Evolutionary conservation across 2,888 invertebrate species (phyloP).

Genomic region (Hydrotaea cyrtoneurina): DNA sequence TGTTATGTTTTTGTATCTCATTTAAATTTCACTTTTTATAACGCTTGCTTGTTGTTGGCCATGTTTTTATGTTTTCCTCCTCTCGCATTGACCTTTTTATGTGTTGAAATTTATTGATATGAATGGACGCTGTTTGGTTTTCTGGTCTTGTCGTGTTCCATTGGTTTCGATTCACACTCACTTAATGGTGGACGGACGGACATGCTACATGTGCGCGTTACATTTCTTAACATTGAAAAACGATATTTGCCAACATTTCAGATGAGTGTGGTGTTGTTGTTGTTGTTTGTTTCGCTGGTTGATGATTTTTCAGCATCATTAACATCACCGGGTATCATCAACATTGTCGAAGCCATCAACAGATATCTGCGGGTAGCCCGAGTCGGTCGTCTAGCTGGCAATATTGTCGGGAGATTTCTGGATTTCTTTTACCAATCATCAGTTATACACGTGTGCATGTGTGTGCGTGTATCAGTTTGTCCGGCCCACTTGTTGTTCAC

Average conservation of each 20-base stretch:
- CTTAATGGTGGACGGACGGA: background rate
- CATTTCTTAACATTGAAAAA: conserved; percentile 27
- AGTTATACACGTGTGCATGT: background rate
- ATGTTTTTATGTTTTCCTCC: background rate
- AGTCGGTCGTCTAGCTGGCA: no score
- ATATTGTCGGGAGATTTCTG: background rate
- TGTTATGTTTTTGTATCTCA: background rate
- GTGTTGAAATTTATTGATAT: conserved; percentile 22
- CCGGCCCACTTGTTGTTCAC: background rate
- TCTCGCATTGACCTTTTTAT: conserved; percentile 21
- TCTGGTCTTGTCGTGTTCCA: background rate
- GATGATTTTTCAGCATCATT: background rate
- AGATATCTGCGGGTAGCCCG: background rate
- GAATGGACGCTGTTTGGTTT: background rate
- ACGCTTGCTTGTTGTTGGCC: background rate
- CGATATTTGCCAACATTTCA: conserved; percentile 7
- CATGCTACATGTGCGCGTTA: conserved; percentile 1
- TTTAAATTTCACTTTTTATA: conserved; percentile 34
- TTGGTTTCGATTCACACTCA: background rate
- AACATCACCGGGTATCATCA: background rate
- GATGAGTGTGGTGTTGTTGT: no score
- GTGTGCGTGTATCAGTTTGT: background rate
- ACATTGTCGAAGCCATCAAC: background rate
- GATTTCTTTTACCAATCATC: background rate
- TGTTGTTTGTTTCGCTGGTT: background rate